Conservation (phyloP, 2,888 invertebrate species). For the Mechanitis messenoides region DNA sequence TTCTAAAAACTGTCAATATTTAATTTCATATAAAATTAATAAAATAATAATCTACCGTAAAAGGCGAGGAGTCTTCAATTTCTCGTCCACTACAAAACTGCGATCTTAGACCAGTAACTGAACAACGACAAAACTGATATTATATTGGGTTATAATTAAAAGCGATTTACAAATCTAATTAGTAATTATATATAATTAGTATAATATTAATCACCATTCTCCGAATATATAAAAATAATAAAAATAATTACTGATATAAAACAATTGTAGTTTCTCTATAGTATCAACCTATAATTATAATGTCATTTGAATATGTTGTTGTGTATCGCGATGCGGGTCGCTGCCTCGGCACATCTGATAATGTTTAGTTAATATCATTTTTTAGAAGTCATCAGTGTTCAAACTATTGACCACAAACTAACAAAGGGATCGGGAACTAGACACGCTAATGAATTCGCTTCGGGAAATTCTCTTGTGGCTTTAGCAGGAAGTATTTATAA, state of each 20-base stretch:
- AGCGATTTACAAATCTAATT: background rate
- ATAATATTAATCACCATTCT: too few relatives aligned
- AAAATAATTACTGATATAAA: background rate
- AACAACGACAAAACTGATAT: too few relatives aligned
- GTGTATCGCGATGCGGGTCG: slow-evolving; percentile 35
- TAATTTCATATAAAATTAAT: too few relatives aligned
- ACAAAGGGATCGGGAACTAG: slow-evolving; percentile 32
- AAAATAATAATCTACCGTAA: too few relatives aligned
- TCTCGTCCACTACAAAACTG: too few relatives aligned
- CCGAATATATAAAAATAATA: too few relatives aligned
- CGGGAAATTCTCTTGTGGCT: background rate
- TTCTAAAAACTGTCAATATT: too few relatives aligned
- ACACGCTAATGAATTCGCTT: slow-evolving; percentile 1
- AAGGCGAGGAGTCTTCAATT: too few relatives aligned
- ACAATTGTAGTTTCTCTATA: background rate
- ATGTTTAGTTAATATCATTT: slow-evolving; percentile 46
- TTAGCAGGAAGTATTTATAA: too few relatives aligned
- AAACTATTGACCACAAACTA: slow-evolving; percentile 29
- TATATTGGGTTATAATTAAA: background rate
- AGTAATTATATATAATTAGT: too few relatives aligned
- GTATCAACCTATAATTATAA: slow-evolving; percentile 4
- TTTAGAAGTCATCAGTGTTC: slow-evolving; percentile 37
- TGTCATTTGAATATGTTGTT: slow-evolving; percentile 9
- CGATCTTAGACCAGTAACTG: too few relatives aligned
- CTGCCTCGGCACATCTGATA: slow-evolving; percentile 50